phyloP scores from a whole-genome alignment of 2,797 vertebrate species.

The Chaenodraco wilsoni region DNA sequence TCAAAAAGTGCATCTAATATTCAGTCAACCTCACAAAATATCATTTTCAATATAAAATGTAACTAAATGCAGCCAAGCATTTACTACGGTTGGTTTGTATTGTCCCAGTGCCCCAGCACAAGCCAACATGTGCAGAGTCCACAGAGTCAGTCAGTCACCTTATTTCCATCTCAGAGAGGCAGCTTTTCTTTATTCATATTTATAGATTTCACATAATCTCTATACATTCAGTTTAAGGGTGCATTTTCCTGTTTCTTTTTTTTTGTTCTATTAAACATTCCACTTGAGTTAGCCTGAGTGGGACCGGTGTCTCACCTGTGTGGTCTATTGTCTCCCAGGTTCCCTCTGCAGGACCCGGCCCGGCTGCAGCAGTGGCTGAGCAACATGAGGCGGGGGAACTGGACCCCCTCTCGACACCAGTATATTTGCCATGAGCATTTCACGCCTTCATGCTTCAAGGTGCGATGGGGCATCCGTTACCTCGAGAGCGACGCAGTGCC shows the following conservation, averaged over 20 bases:
- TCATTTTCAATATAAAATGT: neutral
- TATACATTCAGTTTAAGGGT: too few relatives aligned
- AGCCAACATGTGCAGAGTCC: slow-evolving; percentile 40
- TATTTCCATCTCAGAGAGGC: neutral
- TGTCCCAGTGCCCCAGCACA: neutral
- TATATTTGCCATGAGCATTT: slow-evolving; percentile 86
- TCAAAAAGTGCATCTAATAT: neutral
- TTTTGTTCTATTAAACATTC: neutral
- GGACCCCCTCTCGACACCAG: slow-evolving; percentile 85
- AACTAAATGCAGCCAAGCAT: neutral
- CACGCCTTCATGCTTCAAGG: slow-evolving; percentile 81
- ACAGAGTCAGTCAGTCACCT: neutral
- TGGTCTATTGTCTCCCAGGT: slow-evolving; percentile 59
- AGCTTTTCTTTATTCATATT: neutral
- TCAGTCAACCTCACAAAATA: neutral
- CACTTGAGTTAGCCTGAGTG: neutral
- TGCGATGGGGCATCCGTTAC: slow-evolving; percentile 83
- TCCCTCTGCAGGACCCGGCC: slow-evolving; percentile 82
- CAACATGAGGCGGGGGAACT: slow-evolving; percentile 82
- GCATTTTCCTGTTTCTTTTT: neutral
- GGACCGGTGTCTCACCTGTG: neutral
- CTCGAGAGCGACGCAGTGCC: slow-evolving; percentile 80
- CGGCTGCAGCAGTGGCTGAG: slow-evolving; percentile 84
- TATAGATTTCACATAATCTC: neutral
- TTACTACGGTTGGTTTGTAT: neutral